These are phyloP conservation scores for Ursus arctos DNA, from an alignment of 2,113 vertebrate genomes.

Conservation along the genomic window DNA sequence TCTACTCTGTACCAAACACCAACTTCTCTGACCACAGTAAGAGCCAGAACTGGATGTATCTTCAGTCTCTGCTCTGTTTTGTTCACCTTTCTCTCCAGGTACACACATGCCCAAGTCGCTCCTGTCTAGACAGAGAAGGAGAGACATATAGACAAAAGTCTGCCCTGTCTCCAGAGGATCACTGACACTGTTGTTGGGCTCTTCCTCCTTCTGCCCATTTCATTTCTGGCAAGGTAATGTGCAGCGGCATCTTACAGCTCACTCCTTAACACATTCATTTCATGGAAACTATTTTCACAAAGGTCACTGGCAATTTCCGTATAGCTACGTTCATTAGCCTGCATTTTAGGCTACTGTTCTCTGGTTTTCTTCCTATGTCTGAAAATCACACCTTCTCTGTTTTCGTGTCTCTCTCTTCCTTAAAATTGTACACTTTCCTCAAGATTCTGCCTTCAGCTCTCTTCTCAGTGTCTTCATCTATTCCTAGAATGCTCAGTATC, in stretches of 20 bases:
- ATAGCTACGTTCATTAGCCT: background rate
- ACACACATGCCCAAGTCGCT: background rate
- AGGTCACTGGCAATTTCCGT: background rate
- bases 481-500: background rate
- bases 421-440: background rate
- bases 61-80: background rate
- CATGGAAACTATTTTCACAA: background rate
- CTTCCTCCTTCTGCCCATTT: background rate
- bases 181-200: background rate
- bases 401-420: background rate
- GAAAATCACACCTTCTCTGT: background rate
- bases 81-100: background rate
- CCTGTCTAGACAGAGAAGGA: background rate
- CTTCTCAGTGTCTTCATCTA: background rate
- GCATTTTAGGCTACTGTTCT: background rate
- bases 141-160: background rate
- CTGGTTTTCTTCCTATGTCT: background rate
- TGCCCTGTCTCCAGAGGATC: background rate
- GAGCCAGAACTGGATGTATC: background rate
- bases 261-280: constrained; percentile 3
- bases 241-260: background rate
- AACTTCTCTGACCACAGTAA: background rate
- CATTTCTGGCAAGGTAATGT: constrained; percentile 1
- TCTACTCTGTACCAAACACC: background rate
- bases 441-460: background rate